Percentiles rank a stretch among this genome's conserved stretches.
Evolutionary conservation across 2,888 invertebrate species (phyloP).

Genomic region (Embidobia sp.): DNA sequence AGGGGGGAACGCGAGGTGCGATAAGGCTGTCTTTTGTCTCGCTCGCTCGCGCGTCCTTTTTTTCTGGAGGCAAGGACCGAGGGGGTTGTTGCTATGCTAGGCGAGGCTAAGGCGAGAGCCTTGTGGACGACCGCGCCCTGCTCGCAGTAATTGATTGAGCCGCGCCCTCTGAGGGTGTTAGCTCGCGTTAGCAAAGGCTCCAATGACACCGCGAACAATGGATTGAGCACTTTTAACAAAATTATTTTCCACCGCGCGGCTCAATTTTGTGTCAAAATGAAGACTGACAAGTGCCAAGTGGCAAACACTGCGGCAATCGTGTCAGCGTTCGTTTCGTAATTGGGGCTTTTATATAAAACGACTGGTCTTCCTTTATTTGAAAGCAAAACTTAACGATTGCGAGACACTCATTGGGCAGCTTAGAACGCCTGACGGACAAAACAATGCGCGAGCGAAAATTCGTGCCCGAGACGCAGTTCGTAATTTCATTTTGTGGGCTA

Average conservation of each 20-base stretch:
- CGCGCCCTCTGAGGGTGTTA: slow-evolving; percentile 75
- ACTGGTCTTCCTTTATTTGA: no score
- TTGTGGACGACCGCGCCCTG: slow-evolving; percentile 74
- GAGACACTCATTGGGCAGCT: no score
- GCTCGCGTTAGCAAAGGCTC: slow-evolving; percentile 64
- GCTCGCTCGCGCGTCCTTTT: slow-evolving; percentile 37
- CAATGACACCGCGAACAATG: slow-evolving; percentile 62
- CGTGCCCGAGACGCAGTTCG: no score
- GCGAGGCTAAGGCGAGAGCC: slow-evolving; percentile 58
- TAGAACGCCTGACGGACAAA: no score
- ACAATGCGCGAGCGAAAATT: no score
- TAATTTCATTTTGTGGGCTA: no score
- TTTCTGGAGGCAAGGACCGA: slow-evolving; percentile 54
- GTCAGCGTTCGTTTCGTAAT: no score
- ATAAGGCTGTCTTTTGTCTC: slow-evolving; percentile 51
- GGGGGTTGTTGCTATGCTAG: slow-evolving; percentile 67
- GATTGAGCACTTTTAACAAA: slow-evolving; percentile 54
- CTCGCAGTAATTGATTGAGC: slow-evolving; percentile 77
- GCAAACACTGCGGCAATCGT: no score
- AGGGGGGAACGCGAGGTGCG: slow-evolving; percentile 32
- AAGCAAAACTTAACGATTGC: no score
- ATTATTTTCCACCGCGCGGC: slow-evolving; percentile 33
- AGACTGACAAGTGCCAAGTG: no score
- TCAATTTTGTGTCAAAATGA: slow-evolving; percentile 18
- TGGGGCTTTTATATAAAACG: no score